Evolutionary conservation across 2,797 vertebrate genomes (phyloP), one percentile per base, ranked within the genome.

Genomic region (Eospalax fontanierii): DNA sequence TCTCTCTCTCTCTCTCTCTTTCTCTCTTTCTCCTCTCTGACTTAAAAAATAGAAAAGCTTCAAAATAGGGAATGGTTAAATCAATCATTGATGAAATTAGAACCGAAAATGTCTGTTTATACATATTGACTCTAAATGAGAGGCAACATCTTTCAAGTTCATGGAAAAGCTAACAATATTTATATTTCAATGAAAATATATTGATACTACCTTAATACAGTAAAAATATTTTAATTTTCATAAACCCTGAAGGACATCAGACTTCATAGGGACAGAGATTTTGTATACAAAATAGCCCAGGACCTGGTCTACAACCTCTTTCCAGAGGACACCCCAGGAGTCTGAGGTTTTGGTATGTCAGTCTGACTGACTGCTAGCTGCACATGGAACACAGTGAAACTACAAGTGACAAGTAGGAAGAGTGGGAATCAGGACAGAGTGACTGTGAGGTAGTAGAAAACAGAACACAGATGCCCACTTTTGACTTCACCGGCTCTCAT

Each of bases 151-250:
- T 87, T 68, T 81, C 15, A 91, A 46, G 28, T 90, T 93, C 40
- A 65, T 46, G 5, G 61, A 90, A 82, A n/a, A 88, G 24, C 12
- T 82, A n/a, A 84, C 86, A 78, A 1, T 46, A 78, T 75, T 40
- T 88, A 40, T 46, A 93, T 81, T 94, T 95, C 92, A 87, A 73
- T 80, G 68, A 80, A 92, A 91, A 76, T 63, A 81, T 57, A 79
- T 66, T 19, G 18, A 65, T 35, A 16, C 6, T 4, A 40, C 2
- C 12, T 87, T 89, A 43, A 35, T 68, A 74, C 7, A 82, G 8
- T 22, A 91, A 61, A 92, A 87, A 35, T 6, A 85, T 8, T 70
- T 92, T 65, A 66, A 66, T 75, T 97, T 93, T 61, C 86, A 89
- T 54, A 75, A 9, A 71, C 33, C 73, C 6, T 75, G 59, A 66